Evolutionary conservation across 2,888 invertebrate species (phyloP).

Genomic region (Lochmaea crataegi): DNA sequence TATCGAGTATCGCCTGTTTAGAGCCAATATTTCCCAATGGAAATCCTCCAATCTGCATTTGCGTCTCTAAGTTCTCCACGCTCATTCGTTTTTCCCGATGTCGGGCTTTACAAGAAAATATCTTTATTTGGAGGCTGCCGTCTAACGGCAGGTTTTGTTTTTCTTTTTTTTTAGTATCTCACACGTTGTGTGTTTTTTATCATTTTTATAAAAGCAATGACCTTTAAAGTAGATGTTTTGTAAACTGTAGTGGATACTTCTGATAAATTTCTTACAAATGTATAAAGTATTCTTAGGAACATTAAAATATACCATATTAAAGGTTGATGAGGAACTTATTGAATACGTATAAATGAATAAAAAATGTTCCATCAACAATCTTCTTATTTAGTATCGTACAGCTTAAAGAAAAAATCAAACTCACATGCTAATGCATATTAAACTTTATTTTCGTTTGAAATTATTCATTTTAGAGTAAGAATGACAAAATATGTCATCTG

Average conservation of each 20-base stretch:
- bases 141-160: conserved; percentile 7
- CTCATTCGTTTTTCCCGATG: conserved; percentile 57
- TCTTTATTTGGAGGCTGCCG: conserved; percentile 14
- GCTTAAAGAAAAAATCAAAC: too few relatives aligned
- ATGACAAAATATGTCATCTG: too few relatives aligned
- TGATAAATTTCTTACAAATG: too few relatives aligned
- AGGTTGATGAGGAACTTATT: too few relatives aligned
- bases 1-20: conserved; percentile 39
- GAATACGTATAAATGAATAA: too few relatives aligned
- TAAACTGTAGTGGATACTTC: not conserved
- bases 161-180: not conserved
- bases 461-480: too few relatives aligned
- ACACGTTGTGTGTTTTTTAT: not conserved
- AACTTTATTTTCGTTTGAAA: too few relatives aligned
- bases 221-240: not conserved
- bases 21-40: conserved; percentile 55
- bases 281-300: too few relatives aligned
- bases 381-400: too few relatives aligned
- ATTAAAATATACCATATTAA: too few relatives aligned
- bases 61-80: conserved; percentile 57
- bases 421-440: too few relatives aligned
- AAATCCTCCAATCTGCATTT: conserved; percentile 59
- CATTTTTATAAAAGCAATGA: not conserved
- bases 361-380: too few relatives aligned
- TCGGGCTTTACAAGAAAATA: conserved; percentile 50